Conservation (phyloP, 2,113 vertebrate species). For the Butorides virescens region DNA sequence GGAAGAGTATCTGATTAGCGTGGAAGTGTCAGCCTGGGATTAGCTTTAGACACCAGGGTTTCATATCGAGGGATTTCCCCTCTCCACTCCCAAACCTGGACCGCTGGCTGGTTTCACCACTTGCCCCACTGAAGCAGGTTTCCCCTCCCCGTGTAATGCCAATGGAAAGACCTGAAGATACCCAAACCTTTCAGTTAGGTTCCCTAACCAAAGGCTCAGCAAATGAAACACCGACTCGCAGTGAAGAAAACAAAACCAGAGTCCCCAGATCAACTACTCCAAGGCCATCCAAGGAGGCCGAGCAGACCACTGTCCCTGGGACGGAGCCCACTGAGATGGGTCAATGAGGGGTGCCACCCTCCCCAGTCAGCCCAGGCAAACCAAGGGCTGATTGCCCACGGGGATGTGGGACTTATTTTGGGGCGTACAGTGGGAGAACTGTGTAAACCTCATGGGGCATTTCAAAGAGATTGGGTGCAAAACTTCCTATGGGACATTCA, state of each 20-base stretch:
- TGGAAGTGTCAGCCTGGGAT: not conserved
- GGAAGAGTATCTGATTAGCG: not conserved
- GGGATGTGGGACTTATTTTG: rapidly evolving
- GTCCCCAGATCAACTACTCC: not conserved
- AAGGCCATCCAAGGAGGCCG: not conserved
- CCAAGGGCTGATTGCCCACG: rapidly evolving
- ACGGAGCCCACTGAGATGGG: not conserved
- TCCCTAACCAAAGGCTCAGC: not conserved
- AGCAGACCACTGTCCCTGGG: not conserved
- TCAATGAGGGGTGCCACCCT: not conserved
- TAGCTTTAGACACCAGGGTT: not conserved
- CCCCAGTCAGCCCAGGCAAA: not conserved
- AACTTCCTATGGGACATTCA: not conserved
- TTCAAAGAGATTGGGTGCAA: not conserved
- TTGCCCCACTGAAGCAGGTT: not conserved
- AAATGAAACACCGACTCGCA: not conserved
- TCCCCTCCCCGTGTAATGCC: not conserved
- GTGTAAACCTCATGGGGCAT: rapidly evolving
- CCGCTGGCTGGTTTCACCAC: not conserved
- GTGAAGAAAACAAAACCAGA: not conserved
- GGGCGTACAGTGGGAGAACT: rapidly evolving
- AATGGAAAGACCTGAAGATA: rapidly evolving
- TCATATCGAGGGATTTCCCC: not conserved
- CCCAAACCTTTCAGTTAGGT: not conserved
- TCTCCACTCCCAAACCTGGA: not conserved